phyloP scores from a whole-genome alignment of 2,797 vertebrate genomes.

The Mastacembelus armatus region DNA sequence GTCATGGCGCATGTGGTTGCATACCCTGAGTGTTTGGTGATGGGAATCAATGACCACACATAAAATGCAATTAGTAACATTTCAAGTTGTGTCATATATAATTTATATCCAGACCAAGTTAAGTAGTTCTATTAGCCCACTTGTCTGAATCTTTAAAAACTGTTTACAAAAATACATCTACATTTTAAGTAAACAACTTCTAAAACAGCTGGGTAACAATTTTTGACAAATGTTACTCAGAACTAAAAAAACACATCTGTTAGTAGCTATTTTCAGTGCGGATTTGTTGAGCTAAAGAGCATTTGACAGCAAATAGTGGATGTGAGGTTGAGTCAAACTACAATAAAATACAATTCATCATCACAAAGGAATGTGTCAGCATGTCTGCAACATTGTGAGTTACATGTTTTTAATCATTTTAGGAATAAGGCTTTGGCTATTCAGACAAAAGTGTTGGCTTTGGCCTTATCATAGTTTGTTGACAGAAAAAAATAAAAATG shows the following conservation, averaged over 20 bases:
- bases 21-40: slow-evolving; percentile 30
- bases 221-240: neutral
- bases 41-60: slow-evolving; percentile 25
- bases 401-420: neutral
- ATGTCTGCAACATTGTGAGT: neutral
- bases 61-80: neutral
- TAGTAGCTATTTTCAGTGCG: neutral
- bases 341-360: neutral
- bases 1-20: slow-evolving; percentile 34
- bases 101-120: neutral
- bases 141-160: neutral
- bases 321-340: neutral
- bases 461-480: neutral
- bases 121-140: neutral
- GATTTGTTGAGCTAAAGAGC: neutral
- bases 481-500: neutral
- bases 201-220: neutral
- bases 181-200: too few relatives aligned
- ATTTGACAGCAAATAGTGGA: neutral
- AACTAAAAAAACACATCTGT: neutral
- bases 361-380: neutral
- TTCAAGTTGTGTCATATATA: neutral
- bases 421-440: neutral
- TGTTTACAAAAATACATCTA: too few relatives aligned
- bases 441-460: neutral